A percentile compares a stretch with the other conserved stretches of the same genome.
Evolutionary conservation across 2,797 vertebrate species (phyloP).

Genomic region (Lutjanus argentimaculatus): DNA sequence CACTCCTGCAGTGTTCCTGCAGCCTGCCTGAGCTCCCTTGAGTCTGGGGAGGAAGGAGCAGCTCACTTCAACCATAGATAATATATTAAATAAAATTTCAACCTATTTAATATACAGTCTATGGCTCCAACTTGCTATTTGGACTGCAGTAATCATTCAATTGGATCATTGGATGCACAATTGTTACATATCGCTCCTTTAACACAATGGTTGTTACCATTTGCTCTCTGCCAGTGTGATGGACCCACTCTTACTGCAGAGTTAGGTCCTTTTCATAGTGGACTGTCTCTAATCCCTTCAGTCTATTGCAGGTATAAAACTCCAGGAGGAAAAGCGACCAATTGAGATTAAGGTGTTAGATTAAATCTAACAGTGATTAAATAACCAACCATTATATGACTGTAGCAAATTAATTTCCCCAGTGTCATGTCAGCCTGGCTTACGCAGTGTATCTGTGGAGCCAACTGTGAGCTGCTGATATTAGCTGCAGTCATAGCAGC

Average conservation of each 20-base stretch:
- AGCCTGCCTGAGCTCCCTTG: too few species aligned
- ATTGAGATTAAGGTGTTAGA: constrained; percentile 72
- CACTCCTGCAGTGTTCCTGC: too few species aligned
- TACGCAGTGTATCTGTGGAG: constrained; percentile 55
- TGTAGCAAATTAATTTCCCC: constrained; percentile 80
- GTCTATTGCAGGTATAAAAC: constrained; percentile 58
- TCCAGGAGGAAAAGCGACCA: constrained; percentile 54
- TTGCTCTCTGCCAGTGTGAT: constrained; percentile 61
- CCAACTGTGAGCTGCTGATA: constrained; percentile 51
- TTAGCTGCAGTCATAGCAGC: constrained; percentile 47
- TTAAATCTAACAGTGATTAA: constrained; percentile 80
- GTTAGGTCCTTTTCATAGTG: constrained; percentile 34
- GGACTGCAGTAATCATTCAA: too few species aligned
- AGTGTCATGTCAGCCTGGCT: constrained; percentile 70
- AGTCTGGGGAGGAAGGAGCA: too few species aligned
- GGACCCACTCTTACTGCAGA: constrained; percentile 40
- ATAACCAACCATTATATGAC: constrained; percentile 76
- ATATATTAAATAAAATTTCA: too few species aligned
- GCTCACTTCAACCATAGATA: too few species aligned
- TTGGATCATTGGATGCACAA: too few species aligned
- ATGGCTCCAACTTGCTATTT: too few species aligned
- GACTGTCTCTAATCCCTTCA: constrained; percentile 59
- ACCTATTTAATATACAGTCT: too few species aligned
- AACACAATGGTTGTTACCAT: constrained; percentile 10
- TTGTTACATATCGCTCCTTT: too few species aligned